phyloP scores from a whole-genome alignment of 2,113 vertebrate species.

The Spheniscus mendiculus region DNA sequence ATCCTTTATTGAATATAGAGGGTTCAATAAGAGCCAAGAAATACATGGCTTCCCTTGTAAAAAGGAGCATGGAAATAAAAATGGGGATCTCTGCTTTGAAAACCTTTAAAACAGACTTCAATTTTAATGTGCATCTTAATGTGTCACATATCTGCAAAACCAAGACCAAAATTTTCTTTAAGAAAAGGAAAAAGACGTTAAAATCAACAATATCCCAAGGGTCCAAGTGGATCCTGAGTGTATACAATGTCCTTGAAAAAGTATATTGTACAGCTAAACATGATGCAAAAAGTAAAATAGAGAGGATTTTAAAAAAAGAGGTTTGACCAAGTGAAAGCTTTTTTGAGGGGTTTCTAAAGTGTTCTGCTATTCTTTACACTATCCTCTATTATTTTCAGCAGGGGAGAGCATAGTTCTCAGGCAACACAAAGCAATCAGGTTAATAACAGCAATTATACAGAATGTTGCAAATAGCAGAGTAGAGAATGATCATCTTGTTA shows the following conservation, averaged over 20 bases:
- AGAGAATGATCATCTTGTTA: background rate
- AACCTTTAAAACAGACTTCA: background rate
- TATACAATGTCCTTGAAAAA: background rate
- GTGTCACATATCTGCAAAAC: background rate
- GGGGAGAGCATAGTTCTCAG: background rate
- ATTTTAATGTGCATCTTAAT: background rate
- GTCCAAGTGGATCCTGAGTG: background rate
- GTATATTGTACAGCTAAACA: background rate
- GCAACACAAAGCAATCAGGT: background rate
- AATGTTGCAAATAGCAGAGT: background rate
- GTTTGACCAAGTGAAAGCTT: background rate
- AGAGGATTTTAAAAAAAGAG: background rate
- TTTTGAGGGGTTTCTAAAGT: background rate
- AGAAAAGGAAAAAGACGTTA: background rate
- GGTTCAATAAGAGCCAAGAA: background rate
- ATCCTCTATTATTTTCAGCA: background rate
- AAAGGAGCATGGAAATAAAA: background rate
- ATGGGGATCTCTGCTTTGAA: background rate
- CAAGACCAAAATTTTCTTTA: background rate
- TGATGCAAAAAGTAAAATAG: background rate
- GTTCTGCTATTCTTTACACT: background rate
- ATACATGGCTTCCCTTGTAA: background rate
- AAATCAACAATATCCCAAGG: background rate
- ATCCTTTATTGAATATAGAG: background rate
- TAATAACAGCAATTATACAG: slow-evolving; percentile 4